These are phyloP conservation scores for Bathynomus jamesi DNA, from an alignment of 1,140 invertebrate genomes.

Conservation along the genomic window DNA sequence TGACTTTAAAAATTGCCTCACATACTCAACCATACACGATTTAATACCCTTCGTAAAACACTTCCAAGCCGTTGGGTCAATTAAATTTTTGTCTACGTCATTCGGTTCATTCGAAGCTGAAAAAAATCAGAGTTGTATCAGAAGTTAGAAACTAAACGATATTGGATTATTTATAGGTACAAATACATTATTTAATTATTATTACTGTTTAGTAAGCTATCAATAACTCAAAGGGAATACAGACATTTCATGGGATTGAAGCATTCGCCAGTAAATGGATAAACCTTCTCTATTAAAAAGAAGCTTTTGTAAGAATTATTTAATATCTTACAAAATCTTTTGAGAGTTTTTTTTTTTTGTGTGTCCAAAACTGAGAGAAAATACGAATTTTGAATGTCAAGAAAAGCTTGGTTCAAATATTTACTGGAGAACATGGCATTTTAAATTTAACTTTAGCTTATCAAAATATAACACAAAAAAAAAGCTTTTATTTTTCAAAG, in stretches of 20 bases:
- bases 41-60: slow-evolving; percentile 14
- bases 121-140: neutral
- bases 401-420: no score
- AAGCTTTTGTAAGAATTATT: no score
- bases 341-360: no score
- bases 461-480: no score
- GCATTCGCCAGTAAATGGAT: neutral
- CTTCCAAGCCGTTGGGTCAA: slow-evolving; percentile 14
- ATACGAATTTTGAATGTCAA: no score
- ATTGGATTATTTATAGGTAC: neutral
- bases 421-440: no score
- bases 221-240: neutral
- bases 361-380: no score
- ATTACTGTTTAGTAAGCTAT: neutral
- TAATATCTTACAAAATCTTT: no score
- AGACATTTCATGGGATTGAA: neutral
- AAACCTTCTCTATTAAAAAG: neutral
- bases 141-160: neutral
- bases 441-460: no score
- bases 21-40: no score
- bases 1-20: no score
- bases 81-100: slow-evolving; percentile 19
- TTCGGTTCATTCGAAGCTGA: slow-evolving; percentile 19
- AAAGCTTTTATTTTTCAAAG: no score
- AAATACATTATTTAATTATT: neutral